A percentile compares a stretch with the other conserved stretches of the same genome.
Evolutionary conservation across 2,113 vertebrate genomes (phyloP).

Genomic region (Corythaeola cristata): DNA sequence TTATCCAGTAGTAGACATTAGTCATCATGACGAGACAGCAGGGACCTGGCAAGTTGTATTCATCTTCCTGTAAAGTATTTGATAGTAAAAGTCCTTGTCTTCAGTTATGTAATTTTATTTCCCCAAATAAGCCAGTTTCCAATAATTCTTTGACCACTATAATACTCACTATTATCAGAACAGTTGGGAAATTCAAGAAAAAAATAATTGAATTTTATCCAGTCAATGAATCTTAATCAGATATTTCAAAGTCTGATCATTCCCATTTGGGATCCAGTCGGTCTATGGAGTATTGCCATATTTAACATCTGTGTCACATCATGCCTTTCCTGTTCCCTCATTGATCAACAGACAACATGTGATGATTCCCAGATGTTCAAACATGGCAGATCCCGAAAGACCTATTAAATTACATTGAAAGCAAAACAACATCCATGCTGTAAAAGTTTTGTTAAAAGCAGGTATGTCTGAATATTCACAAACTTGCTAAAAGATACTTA

Average conservation of each 20-base stretch:
- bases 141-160: background rate
- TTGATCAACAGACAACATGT: slow-evolving; percentile 53
- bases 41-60: slow-evolving; percentile 22
- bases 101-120: background rate
- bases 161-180: background rate
- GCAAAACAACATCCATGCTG: slow-evolving; percentile 29
- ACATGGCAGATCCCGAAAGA: slow-evolving; percentile 44
- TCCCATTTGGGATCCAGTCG: slow-evolving; percentile 54
- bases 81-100: background rate
- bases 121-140: background rate
- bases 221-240: slow-evolving; percentile 46
- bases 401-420: slow-evolving; percentile 54
- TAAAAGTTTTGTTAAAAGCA: slow-evolving; percentile 6
- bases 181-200: background rate
- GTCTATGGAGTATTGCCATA: slow-evolving; percentile 54
- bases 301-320: slow-evolving; percentile 74
- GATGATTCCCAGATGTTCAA: slow-evolving; percentile 74
- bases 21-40: slow-evolving; percentile 25
- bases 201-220: background rate
- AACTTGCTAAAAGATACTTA: background rate
- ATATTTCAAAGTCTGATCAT: slow-evolving; percentile 59
- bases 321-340: slow-evolving; percentile 72
- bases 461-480: slow-evolving; percentile 18
- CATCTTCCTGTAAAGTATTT: background rate
- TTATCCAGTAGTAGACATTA: background rate